Conservation (phyloP, 2,888 invertebrate genomes). For the Brenthis daphne region DNA sequence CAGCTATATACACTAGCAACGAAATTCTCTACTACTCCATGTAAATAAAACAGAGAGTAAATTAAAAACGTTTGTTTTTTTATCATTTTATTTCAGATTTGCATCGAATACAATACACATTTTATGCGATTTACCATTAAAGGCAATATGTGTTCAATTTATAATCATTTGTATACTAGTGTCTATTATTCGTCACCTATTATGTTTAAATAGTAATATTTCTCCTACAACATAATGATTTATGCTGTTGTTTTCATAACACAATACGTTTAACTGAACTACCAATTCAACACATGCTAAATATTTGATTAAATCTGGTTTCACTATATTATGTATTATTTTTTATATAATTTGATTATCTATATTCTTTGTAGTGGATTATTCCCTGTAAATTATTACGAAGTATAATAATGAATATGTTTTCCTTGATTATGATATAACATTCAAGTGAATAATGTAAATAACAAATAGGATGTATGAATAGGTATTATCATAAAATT, state of each 20-base stretch:
- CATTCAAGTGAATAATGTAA: not conserved
- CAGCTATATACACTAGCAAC: too few species aligned
- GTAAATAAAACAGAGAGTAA: too few species aligned
- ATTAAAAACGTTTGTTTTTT: not conserved
- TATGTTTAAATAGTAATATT: constrained; percentile 21
- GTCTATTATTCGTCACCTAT: constrained; percentile 16
- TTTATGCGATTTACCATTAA: constrained; percentile 22
- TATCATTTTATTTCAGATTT: constrained; percentile 32
- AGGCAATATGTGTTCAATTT: constrained; percentile 21
- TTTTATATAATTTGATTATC: constrained; percentile 16
- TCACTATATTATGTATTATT: constrained; percentile 4
- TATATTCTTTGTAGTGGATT: constrained; percentile 16
- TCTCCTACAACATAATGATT: constrained; percentile 10
- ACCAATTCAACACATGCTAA: constrained; percentile 24
- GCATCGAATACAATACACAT: constrained; percentile 33
- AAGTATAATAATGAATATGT: constrained; percentile 8
- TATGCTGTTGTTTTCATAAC: constrained; percentile 6
- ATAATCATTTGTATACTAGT: constrained; percentile 21
- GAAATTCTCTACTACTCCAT: too few species aligned
- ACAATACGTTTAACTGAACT: constrained; percentile 17
- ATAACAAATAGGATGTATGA: not conserved
- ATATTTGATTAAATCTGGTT: constrained; percentile 10
- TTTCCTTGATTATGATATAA: not conserved
- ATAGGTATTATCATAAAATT: constrained; percentile 2
- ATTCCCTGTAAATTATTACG: constrained; percentile 32